Conservation (phyloP, 2,888 invertebrate species). For the Acronicta aceris region DNA sequence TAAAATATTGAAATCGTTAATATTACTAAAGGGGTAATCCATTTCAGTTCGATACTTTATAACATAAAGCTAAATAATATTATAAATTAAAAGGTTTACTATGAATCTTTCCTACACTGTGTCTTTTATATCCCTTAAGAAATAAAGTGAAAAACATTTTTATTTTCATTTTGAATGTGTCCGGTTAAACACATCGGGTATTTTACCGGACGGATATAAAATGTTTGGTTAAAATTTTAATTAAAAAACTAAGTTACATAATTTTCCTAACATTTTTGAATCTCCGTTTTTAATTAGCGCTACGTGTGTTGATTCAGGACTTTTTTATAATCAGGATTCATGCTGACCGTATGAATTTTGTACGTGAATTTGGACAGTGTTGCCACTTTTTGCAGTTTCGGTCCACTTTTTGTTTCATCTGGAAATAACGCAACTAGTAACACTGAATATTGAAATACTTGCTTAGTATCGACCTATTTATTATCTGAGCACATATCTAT, state of each 20-base stretch:
- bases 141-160: too few species aligned
- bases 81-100: too few species aligned
- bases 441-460: too few species aligned
- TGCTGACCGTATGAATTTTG: neutral
- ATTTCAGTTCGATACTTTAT: too few species aligned
- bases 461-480: too few species aligned
- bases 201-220: neutral
- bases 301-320: neutral
- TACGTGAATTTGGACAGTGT: neutral
- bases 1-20: neutral
- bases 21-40: too few species aligned
- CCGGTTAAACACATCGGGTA: neutral
- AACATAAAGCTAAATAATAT: too few species aligned
- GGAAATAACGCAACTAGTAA: too few species aligned
- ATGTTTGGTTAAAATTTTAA: conserved; percentile 19
- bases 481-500: too few species aligned
- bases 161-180: neutral
- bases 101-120: too few species aligned
- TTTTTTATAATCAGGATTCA: neutral
- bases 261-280: neutral
- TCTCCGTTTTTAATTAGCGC: conserved; percentile 4
- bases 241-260: conserved; percentile 17
- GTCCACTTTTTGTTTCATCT: neutral
- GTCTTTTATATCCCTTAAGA: too few species aligned
- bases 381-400: neutral